Base-by-base conservation (phyloP, 1,140 invertebrate species). In the Zaprionus ghesquierei region DNA sequence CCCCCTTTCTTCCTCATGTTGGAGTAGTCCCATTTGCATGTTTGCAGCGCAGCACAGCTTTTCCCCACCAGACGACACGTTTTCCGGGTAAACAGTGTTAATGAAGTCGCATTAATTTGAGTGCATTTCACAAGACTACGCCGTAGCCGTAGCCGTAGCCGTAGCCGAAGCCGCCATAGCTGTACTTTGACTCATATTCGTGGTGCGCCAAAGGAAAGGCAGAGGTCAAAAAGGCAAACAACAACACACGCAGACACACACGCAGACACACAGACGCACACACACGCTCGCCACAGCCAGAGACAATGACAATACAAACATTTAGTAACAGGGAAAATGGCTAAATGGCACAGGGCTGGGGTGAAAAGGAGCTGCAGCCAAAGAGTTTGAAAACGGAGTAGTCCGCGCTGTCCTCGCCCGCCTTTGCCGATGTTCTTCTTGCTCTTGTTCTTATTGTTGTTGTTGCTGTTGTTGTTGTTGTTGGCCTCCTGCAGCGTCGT, bases 31-130 rank as follows among this genome's bases (percentile, higher is more conserved):
- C 69, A 65, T 77, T 81, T 82, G 73, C 78, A 73, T 81, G 49
- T 64, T 66, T 64, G 51, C 51, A 53, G 61, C 10, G 33, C 12
- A 35, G 33, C 33, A 35, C 33, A 2, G 41, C 41, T 44, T 58
- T 27, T 59, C 60, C 65, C 66, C 68, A 61, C 64, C 2, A 25
- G 61, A 66, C 64, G 69, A 51, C 74, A 75, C 79, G 76, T 87
- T 69, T 87, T 79, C 76, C 79, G 75, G 64, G 84, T 89, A 86
- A 86, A 86, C 84, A 86, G 76, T 89, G 82, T 89, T 89, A 86
- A 86, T 89, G 84, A 86, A 86, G 82, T 86, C 82, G 84, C 82
- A 86, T 86, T 86, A 89, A 89, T 86, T 89, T 86, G 68, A 82
- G 84, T 82, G 84, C 84, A 79, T 85, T 85, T 81, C 61, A 49